These are phyloP conservation scores for Ruditapes philippinarum DNA, from an alignment of 1,140 invertebrate genomes.

Conservation along the genomic window DNA sequence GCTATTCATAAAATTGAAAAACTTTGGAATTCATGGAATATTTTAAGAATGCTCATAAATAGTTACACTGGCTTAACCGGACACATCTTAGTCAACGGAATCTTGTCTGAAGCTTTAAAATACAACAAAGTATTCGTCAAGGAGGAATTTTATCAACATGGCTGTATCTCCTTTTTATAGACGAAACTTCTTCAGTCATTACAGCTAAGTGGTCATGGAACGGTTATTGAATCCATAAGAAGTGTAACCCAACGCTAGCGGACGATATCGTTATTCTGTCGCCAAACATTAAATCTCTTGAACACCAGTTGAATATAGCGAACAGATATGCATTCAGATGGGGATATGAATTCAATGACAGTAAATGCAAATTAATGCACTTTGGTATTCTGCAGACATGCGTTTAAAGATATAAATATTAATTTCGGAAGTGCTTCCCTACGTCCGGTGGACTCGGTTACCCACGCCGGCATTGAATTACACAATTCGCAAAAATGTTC, in stretches of 20 bases:
- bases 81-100: not conserved
- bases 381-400: not conserved
- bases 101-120: not conserved
- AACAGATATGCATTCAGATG: not conserved
- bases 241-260: not conserved
- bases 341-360: not conserved
- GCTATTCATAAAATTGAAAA: not conserved
- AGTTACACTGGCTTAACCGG: not conserved
- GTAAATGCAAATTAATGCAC: not conserved
- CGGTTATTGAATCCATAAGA: not conserved
- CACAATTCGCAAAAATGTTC: too few relatives aligned
- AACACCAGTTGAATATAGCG: not conserved
- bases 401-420: too few relatives aligned
- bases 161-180: not conserved
- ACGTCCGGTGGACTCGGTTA: too few relatives aligned
- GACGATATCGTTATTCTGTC: not conserved
- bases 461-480: too few relatives aligned
- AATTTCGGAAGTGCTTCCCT: too few relatives aligned
- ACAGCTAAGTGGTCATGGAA: not conserved
- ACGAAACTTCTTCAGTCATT: not conserved
- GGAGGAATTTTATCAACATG: not conserved
- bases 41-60: not conserved
- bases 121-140: not conserved
- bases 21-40: not conserved
- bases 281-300: not conserved